These are phyloP conservation scores for Gadus macrocephalus DNA, from an alignment of 2,113 vertebrate species.

Conservation along the genomic window DNA sequence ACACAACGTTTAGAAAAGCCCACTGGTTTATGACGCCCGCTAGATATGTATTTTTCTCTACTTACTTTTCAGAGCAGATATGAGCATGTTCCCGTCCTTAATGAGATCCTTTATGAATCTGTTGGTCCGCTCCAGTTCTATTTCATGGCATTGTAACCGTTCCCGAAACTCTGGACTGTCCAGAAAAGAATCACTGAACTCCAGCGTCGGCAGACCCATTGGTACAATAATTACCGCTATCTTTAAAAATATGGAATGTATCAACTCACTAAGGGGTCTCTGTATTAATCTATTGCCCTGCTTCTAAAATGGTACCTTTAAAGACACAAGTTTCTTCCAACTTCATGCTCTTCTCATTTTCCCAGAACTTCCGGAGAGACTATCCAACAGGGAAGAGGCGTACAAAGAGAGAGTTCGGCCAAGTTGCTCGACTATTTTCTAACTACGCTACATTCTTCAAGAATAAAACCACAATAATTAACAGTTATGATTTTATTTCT, in stretches of 20 bases:
- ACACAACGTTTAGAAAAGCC: too few species aligned
- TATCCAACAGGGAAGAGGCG: conserved; percentile 21
- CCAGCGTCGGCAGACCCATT: conserved; percentile 94
- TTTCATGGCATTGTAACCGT: conserved; percentile 91
- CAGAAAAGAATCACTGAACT: conserved; percentile 95
- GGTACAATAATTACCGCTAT: conserved; percentile 3
- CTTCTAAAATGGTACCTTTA: not conserved
- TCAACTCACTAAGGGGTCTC: not conserved
- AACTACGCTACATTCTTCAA: not conserved
- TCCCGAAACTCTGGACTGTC: conserved; percentile 98
- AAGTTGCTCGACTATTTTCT: conserved; percentile 7
- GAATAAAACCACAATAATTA: too few species aligned
- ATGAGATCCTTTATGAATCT: conserved; percentile 97
- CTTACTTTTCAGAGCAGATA: conserved; percentile 89
- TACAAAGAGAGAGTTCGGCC: not conserved
- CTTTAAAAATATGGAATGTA: not conserved
- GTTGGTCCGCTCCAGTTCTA: conserved; percentile 93
- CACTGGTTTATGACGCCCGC: too few species aligned
- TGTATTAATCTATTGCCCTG: too few species aligned
- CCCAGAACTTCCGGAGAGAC: conserved; percentile 63
- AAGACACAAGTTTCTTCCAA: conserved; percentile 11
- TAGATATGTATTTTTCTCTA: conserved; percentile 18
- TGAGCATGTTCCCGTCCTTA: conserved; percentile 93
- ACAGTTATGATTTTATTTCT: too few species aligned
- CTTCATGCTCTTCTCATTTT: conserved; percentile 48